Percentiles rank a stretch among this genome's conserved stretches.
Evolutionary conservation across 2,888 invertebrate species (phyloP).

Genomic region (Cheilosia soror): DNA sequence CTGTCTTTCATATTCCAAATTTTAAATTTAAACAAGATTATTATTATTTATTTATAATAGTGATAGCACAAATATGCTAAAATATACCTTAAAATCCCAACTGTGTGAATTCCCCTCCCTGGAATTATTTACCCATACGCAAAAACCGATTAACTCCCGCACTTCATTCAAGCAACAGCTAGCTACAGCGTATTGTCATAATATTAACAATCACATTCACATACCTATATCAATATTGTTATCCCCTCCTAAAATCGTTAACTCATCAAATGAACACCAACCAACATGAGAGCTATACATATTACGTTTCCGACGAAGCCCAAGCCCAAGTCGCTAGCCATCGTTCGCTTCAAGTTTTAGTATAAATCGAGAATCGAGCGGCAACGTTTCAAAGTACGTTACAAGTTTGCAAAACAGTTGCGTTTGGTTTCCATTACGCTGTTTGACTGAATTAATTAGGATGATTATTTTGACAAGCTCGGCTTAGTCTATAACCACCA

Average conservation of each 20-base stretch:
- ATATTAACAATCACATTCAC: no score
- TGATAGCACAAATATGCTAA: no score
- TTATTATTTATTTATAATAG: no score
- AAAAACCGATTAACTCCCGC: background rate
- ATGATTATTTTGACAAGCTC: background rate
- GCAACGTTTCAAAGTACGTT: constrained; percentile 31
- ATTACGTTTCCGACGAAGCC: constrained; percentile 1
- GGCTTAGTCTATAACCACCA: background rate
- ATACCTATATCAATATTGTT: background rate
- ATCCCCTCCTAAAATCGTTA: constrained; percentile 20
- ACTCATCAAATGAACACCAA: constrained; percentile 14
- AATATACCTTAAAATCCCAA: no score
- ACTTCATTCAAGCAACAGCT: constrained; percentile 19
- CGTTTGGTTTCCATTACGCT: background rate
- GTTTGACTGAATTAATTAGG: background rate
- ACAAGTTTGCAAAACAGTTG: constrained; percentile 1
- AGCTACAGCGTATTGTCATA: background rate
- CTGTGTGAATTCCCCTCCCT: no score
- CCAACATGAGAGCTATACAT: constrained; percentile 17
- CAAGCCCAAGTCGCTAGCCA: constrained; percentile 30
- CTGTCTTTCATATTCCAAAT: no score
- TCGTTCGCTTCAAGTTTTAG: constrained; percentile 47
- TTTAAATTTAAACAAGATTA: no score
- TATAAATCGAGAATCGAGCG: constrained; percentile 51
- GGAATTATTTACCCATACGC: background rate